Base-by-base conservation (phyloP, 2,797 vertebrate genomes). In the Aphelocoma californica region DNA sequence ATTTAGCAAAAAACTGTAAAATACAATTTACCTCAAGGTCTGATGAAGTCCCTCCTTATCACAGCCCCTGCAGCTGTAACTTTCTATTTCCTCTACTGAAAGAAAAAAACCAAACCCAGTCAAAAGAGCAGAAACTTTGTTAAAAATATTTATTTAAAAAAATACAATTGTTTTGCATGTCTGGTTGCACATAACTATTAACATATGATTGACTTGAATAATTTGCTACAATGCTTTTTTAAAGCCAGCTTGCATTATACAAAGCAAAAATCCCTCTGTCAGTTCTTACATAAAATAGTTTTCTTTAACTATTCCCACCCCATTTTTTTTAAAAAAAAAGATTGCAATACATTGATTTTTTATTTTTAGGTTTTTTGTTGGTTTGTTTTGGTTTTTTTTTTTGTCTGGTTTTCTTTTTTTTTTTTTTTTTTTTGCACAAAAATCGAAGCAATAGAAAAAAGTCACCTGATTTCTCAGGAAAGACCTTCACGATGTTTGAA, bases 141-240 rank as follows among this genome's bases (percentile, higher is more conserved):
- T 98, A 98, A 98, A 98, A 98, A 98, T 97, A 97, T 98, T 98
- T 98, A 98, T 98, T 98, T 98, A 98, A 97, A 98, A 98, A 98
- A 98, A 98, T 98, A 98, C 98, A 97, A 95, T 96, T 97, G 95
- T 97, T 97, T 96, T 97, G 96, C 96, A 94, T 97, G 97, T 98
- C 95, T 97, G 96, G 95, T 97, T 96, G 97, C 96, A 98, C 97
- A 96, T 97, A 97, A 94, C 97, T 97, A 97, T 96, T 96, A 97
- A 98, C 97, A 97, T 95, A 97, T 90, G 96, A 97, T 97, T 94
- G 85, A 97, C 96, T 96, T 95, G 80, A 96, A 96, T 96, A 96
- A 96, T 97, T 90, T 96, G 96, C 97, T 97, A 98, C 92, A 96
- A 95, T 96, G 97, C 97, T 96, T 97, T 97, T 96, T 96, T 95